Evolutionary conservation across 2,113 vertebrate species (phyloP), one percentile per base, ranked within the genome.

Genomic region (Gila orcuttii): DNA sequence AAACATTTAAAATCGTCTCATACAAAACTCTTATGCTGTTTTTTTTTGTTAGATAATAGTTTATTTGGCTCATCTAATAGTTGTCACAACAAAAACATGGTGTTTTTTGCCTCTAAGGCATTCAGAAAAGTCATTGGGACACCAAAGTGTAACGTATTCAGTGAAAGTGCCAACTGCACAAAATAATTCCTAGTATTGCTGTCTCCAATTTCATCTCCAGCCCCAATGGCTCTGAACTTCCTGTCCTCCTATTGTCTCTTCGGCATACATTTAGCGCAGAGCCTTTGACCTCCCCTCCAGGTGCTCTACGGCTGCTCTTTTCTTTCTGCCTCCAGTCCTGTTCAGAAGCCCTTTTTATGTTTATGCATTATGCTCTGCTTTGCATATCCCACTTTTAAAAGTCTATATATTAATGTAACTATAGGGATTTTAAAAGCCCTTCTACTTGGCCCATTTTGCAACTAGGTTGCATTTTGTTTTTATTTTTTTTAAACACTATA

Each of bases 281-380:
- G 12, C 87, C 62, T 76, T 84, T 85, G 75, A 89, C n/a, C 86
- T 85, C 80, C 85, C 83, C 79, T 78, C 85, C 74, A 39, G 82
- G 82, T 73, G 23, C 39, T 82, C 45, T 68, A 82, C 0, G 19
- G 45, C 79, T 28, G 6, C 68, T 71, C 84, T 79, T 89, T 90
- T 50, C 76, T 52, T 84, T 77, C 80, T 2, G 0, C 50, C 66
- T 15, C 75, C 31, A 50, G 66, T 75, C 55, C 42, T 75, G 80
- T 83, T 90, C 77, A 86, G 28, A 69, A 88, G 76, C 85, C 88
- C 69, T 87, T 89, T 90, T 77, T 55, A 85, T 86, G 78, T 86
- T 81, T 85, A 84, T 71, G 73, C 6, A 69, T n/a, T 77, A 21
- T 84, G 60, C 36, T 71, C 45, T 84, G 79, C 84, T 90, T 88